Base-by-base conservation (phyloP, 2,797 vertebrate genomes). In the Sebastiscus tertius region DNA sequence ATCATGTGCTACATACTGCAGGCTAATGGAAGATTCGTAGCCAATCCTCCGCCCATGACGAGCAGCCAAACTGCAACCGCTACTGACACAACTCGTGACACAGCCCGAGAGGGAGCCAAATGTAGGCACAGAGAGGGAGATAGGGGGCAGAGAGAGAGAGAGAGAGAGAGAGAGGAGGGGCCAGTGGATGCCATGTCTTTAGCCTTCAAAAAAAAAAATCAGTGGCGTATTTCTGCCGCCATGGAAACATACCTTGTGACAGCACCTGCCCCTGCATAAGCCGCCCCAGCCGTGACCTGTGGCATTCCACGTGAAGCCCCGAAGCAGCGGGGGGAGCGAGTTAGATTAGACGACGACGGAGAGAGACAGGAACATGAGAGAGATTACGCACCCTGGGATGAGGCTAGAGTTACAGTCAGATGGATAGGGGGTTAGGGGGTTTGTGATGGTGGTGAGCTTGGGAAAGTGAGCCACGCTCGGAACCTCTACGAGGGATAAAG, bases 181-280 rank as follows among this genome's bases (percentile, higher is more conserved):
- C 14, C 66, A 11, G 59, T 20, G 73, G 56, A 80, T 85, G 82
- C 77, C 74, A 83, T 87, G 84, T 75, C 65, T 70, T 81, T 75
- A 80, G 75, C 67, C 52, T 42, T 72, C 79, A 42, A 82, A 90
- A 92, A 88, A 88, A 91, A 81, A 60, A 79, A 55, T 18, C 34
- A 39, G 67, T 79, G 85, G 81, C 73, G 80, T 84, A 82, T 87
- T 84, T 89, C 65, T 76, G 88, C 86, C 84, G 27, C 87, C 86
- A 91, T 93, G 90, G 93, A 92, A 95, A 93, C 85, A 6, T 71
- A 93, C 89, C 93, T 87, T 58, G 88, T 94, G 92, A 95, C 90
- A 84, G 84, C 65, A 89, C 78, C 87, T 88, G 77, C 72, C 75
- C 77, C 60, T 29, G 65, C 79, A 68, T 78, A 80, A 81, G 65